Evolutionary conservation across 2,113 vertebrate genomes (phyloP), one percentile per base, ranked within the genome.

Genomic region (Gobiocypris rarus): DNA sequence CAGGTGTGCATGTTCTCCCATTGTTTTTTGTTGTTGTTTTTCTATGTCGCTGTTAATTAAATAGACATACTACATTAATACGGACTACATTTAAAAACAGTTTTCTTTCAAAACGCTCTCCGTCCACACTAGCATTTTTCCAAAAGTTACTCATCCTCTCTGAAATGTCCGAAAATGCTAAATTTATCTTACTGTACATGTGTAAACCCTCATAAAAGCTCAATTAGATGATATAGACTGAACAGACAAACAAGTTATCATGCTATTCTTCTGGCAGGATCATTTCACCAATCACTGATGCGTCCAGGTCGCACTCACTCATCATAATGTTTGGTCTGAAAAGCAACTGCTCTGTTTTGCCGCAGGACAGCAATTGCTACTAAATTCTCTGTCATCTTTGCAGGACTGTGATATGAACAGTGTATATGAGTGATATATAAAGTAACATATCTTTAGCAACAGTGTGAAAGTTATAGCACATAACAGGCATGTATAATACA

Each of bases 1-100:
- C 90, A 87, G 92, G 94, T 94, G 14, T 38, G 58, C 67, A 26
- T 41, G 43, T 52, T 41, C 3, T 61, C 24, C 0, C 0, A n/a
- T 65, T 34, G 74, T 17, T 10, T 11, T 38, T 61, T 34, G n/a
- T 34, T 17, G 8, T 41, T 11, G 0, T 41, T 73, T 26, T 15
- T 19, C n/a, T 14, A 24, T 1, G 67, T 43, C 19, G 10, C 22
- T 70, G 67, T 43, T 11, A 2, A 5, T 50, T 70, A 70, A 59
- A 31, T 38, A 9, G 26, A 22, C 48, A 56, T 34, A 31, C 9
- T 58, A 26, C 58, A 63, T 28, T 28, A 28, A 28, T 28, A 24
- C 24, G 4, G 24, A 61, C 34, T 28, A 28, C 24, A 28, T 63
- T 28, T 63, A 24, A 61, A 63, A 63, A 38, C 38, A 2, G 0